These are phyloP conservation scores for Phrynocephalus guinanensis DNA, from an alignment of 2,797 vertebrate genomes.

Conservation along the genomic window DNA sequence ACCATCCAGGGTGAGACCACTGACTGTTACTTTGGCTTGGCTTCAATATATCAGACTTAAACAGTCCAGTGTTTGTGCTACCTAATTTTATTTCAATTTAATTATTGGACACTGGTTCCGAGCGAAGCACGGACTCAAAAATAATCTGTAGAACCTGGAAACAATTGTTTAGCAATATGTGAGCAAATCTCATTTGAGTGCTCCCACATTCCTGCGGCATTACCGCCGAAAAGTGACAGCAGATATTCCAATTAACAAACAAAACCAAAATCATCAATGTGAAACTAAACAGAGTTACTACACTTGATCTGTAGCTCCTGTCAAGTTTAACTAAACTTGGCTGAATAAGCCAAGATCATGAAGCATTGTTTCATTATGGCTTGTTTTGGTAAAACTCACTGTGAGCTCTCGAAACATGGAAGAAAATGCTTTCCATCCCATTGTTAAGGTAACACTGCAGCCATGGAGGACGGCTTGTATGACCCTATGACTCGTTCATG, in stretches of 20 bases:
- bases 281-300: background rate
- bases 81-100: too few relatives aligned
- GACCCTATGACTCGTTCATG: background rate
- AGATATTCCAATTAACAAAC: background rate
- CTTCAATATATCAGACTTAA: too few relatives aligned
- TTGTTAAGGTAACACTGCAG: background rate
- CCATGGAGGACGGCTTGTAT: background rate
- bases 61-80: too few relatives aligned
- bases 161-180: too few relatives aligned
- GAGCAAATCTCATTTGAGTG: background rate
- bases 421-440: background rate
- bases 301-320: background rate
- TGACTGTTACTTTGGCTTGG: too few relatives aligned
- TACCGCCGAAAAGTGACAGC: too few relatives aligned
- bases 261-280: background rate
- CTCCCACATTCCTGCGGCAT: background rate
- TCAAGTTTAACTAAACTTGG: background rate
- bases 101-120: too few relatives aligned
- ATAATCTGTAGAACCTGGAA: too few relatives aligned
- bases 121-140: too few relatives aligned
- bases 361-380: background rate
- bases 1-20: too few relatives aligned
- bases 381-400: slow-evolving; percentile 12
- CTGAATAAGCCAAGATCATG: background rate
- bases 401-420: background rate